Conservation (phyloP, 1,140 invertebrate genomes). For the Tetragonula clypearis region DNA sequence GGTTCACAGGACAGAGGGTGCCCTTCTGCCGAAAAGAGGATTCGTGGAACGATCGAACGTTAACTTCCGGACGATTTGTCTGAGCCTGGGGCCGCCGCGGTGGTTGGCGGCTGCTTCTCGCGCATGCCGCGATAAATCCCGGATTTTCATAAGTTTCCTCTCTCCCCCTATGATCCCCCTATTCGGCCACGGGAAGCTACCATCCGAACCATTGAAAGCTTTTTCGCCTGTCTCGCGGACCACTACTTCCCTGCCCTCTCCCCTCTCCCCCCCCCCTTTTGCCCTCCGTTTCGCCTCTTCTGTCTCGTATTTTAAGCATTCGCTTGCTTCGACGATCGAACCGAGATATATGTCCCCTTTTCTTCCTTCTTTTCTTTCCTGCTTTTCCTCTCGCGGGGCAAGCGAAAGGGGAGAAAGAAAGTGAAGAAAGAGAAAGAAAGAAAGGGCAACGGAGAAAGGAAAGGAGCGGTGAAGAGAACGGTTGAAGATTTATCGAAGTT, state of each 20-base stretch:
- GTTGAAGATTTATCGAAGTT: conserved; percentile 72
- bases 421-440: conserved; percentile 30
- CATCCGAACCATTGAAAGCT: conserved; percentile 20
- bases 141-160: conserved; percentile 73
- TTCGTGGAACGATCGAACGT: conserved; percentile 64
- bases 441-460: conserved; percentile 42
- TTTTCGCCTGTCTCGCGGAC: not conserved
- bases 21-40: conserved; percentile 51
- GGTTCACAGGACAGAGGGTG: conserved; percentile 17
- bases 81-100: conserved; percentile 38
- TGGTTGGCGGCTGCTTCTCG: conserved; percentile 54
- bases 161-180: not conserved
- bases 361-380: conserved; percentile 18
- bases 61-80: conserved; percentile 75
- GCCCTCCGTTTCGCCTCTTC: not conserved
- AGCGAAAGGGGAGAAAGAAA: conserved; percentile 30
- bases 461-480: conserved; percentile 1
- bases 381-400: conserved; percentile 21
- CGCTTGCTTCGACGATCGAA: conserved; percentile 31
- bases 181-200: not conserved
- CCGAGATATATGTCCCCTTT: conserved; percentile 38
- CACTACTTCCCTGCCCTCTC: not conserved
- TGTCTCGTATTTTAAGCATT: conserved; percentile 33
- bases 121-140: conserved; percentile 66
- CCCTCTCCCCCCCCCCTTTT: too few relatives aligned